phyloP scores from a whole-genome alignment of 2,797 vertebrate genomes.

The Periparus ater region DNA sequence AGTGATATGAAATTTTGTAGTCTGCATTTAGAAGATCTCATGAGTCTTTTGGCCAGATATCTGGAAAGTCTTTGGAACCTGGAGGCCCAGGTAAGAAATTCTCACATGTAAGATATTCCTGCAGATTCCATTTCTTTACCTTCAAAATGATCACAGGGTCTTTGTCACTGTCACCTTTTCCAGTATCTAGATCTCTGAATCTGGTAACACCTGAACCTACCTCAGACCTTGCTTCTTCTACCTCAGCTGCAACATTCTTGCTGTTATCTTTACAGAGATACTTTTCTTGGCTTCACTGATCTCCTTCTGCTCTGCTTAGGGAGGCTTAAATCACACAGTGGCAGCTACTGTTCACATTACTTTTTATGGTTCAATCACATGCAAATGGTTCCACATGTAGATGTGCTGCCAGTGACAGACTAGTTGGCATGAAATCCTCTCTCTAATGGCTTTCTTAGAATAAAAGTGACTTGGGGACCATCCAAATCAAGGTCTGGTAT shows the following conservation, averaged over 20 bases:
- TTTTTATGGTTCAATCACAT: conserved; percentile 1
- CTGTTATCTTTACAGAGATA: background rate
- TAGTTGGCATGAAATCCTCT: background rate
- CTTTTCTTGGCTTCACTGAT: background rate
- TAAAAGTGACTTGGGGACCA: background rate
- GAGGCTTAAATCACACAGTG: conserved; percentile 2
- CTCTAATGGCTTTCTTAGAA: background rate
- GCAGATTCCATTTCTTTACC: background rate
- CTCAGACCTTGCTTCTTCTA: background rate
- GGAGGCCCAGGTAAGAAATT: background rate
- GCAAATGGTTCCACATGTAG: background rate
- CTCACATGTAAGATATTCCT: background rate
- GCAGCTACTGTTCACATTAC: background rate
- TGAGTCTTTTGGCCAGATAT: background rate
- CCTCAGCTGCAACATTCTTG: background rate
- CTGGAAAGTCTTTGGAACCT: background rate
- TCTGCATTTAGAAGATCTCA: background rate
- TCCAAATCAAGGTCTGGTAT: background rate
- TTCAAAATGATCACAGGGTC: background rate
- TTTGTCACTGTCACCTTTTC: background rate
- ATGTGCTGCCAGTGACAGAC: background rate
- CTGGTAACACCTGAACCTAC: background rate
- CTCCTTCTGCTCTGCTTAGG: background rate
- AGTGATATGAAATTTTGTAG: background rate
- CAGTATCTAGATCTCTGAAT: background rate